Evolutionary conservation across 2,888 invertebrate genomes (phyloP), one percentile per base, ranked within the genome.

Genomic region (Lasius fuliginosus): DNA sequence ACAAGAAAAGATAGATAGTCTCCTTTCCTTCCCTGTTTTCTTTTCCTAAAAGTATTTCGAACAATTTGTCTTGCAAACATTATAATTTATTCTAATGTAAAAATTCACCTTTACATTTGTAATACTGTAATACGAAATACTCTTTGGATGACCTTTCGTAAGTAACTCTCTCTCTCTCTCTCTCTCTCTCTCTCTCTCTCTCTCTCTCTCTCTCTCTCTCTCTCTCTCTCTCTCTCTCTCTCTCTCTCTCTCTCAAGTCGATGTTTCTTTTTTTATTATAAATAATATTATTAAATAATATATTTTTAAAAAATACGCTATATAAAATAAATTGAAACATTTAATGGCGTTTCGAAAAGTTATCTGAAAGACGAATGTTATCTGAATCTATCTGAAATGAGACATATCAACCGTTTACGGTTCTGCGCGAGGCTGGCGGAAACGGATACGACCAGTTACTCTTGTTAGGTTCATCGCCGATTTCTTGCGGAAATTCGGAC

Each of bases 391-490:
- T 64, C 62, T 15, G 11, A n/a, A 42, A 8, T 23, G 1, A 36
- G 46, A 62, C 30, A 27, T 56, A 60, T 88, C 85, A 90, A 15
- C 76, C 73, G 49, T 81, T 92, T 15, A 90, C 81, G 11, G 92
- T 87, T 85, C 94, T 91, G 69, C 94, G 91, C 23, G 92, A 91
- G 11, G 92, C 88, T n/a, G 92, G 90, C 0, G 94, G 94, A 77
- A 94, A 94, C 3, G 94, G 94, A 85, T 94, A 95, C 18, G 94
- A 94, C 95, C 95, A 95, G 71, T 94, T 94, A 79, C 89, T 90
- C 87, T 93, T 94, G 46, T 83, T 86, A 18, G 91, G 68, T 33
- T 93, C 93, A 18, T 94, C 94, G 36, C 92, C 90, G 3, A 88
- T 69, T 18, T 93, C 88, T 64, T 90, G 92, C n/a, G 91, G 90